phyloP scores from a whole-genome alignment of 2,797 vertebrate genomes.

The Chaetodon trifasciatus region DNA sequence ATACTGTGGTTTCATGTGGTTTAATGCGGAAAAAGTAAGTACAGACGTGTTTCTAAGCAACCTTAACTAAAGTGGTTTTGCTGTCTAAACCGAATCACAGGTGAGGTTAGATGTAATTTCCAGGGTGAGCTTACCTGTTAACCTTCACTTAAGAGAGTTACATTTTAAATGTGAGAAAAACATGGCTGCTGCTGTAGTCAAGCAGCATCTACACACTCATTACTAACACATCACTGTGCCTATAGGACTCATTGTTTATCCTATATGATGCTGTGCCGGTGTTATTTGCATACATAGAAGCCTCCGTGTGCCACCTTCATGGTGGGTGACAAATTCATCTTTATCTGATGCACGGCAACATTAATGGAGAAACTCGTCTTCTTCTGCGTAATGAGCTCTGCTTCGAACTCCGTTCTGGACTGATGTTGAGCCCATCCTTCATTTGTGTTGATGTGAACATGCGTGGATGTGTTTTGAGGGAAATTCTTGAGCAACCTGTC shows the following conservation, averaged over 20 bases:
- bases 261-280: not conserved
- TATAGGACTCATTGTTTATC: not conserved
- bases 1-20: not conserved
- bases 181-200: no score
- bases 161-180: not conserved
- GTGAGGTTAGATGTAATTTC: not conserved
- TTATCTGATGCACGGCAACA: constrained; percentile 9
- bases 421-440: constrained; percentile 17
- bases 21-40: not conserved
- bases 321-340: constrained; percentile 9
- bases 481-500: constrained; percentile 44
- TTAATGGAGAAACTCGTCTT: constrained; percentile 22
- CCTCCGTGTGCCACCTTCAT: not conserved
- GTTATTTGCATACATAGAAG: not conserved
- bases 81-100: not conserved
- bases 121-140: not conserved
- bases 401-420: constrained; percentile 3
- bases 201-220: no score
- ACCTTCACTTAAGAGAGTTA: not conserved
- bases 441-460: constrained; percentile 21
- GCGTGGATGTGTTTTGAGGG: constrained; percentile 31
- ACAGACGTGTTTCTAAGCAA: not conserved
- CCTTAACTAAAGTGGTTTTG: not conserved
- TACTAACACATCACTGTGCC: no score
- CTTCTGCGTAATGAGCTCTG: constrained; percentile 20